These are phyloP conservation scores for Peromyscus nudipes DNA, from an alignment of 2,797 vertebrate species.

Conservation along the genomic window DNA sequence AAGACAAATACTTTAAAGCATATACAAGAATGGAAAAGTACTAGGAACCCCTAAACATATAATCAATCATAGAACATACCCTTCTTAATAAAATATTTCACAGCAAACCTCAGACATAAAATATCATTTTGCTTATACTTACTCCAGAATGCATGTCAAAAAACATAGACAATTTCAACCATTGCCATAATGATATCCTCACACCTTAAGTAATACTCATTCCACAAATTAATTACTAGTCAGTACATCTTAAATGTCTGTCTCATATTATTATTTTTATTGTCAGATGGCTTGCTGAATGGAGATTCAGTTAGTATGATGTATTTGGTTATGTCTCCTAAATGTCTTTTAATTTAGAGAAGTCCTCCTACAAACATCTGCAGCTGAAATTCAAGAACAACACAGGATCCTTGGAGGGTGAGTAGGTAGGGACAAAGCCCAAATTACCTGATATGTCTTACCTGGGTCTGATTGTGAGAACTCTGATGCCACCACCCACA, in stretches of 20 bases:
- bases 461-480: neutral
- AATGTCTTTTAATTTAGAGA: conserved; percentile 5
- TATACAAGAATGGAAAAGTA: neutral
- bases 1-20: conserved; percentile 68
- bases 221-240: conserved; percentile 17
- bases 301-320: neutral
- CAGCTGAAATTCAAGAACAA: conserved; percentile 22
- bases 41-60: neutral
- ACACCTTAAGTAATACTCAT: neutral
- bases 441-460: neutral
- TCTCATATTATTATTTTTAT: conserved; percentile 29
- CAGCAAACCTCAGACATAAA: neutral
- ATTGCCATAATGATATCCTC: neutral
- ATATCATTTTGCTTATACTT: neutral
- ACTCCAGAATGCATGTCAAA: neutral
- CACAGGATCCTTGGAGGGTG: neutral
- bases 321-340: neutral
- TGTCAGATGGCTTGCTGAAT: conserved; percentile 7
- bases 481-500: neutral
- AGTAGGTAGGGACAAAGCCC: neutral
- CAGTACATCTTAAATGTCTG: neutral
- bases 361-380: neutral
- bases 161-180: conserved; percentile 1
- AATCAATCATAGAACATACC: neutral
- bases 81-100: neutral